A percentile compares a stretch with the other conserved stretches of the same genome.
Evolutionary conservation across 2,888 invertebrate species (phyloP).

Genomic region (Tachina fera): DNA sequence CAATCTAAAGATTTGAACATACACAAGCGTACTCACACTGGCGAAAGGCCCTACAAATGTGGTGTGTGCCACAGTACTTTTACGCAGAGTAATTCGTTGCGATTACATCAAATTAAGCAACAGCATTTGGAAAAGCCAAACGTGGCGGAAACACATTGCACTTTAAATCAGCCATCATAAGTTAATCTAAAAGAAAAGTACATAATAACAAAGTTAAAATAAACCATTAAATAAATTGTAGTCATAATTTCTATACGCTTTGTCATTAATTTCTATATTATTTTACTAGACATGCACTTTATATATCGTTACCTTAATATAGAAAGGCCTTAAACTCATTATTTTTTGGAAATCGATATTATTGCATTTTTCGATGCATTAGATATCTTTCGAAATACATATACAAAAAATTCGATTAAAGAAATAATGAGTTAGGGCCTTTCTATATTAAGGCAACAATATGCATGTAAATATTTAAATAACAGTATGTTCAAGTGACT

Average conservation of each 20-base stretch:
- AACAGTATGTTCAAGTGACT: no score
- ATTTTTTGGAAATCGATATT: no score
- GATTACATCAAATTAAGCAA: constrained; percentile 63
- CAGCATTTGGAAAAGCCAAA: constrained; percentile 55
- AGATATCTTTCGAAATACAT: no score
- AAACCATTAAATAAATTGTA: constrained; percentile 7
- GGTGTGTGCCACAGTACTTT: constrained; percentile 65
- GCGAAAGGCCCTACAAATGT: constrained; percentile 68
- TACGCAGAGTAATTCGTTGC: constrained; percentile 62
- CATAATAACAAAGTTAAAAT: not conserved
- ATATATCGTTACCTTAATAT: no score
- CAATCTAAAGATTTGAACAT: constrained; percentile 89
- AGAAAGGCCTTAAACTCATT: no score
- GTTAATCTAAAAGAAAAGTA: constrained; percentile 31
- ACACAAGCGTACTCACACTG: constrained; percentile 81
- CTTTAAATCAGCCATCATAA: constrained; percentile 17
- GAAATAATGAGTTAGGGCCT: no score
- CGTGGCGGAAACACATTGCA: not conserved
- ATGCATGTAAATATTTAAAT: no score
- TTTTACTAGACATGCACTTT: not conserved
- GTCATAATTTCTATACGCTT: not conserved
- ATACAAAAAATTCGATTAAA: no score
- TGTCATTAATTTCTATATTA: not conserved
- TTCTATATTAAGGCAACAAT: no score
- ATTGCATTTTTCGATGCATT: no score